Evolutionary conservation across 2,797 vertebrate genomes (phyloP).

Genomic region (Eospalax fontanierii): DNA sequence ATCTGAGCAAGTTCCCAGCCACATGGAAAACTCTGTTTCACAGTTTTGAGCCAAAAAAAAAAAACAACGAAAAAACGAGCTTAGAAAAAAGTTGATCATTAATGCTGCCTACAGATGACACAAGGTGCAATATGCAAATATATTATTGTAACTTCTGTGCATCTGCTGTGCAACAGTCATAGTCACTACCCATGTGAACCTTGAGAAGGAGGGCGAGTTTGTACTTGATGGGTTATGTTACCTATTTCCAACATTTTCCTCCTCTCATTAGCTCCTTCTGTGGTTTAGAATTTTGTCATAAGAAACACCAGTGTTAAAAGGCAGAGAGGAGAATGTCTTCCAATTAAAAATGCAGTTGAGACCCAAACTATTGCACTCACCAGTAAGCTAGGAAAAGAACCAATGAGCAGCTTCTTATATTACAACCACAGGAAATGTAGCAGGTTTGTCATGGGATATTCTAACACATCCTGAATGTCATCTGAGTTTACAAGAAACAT

Average conservation of each 20-base stretch:
- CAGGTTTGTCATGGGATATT: background rate
- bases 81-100: background rate
- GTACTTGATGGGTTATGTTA: background rate
- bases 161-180: background rate
- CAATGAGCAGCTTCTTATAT: background rate
- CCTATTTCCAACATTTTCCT: background rate
- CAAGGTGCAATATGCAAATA: background rate
- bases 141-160: background rate
- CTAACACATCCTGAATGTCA: background rate
- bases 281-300: slow-evolving; percentile 17
- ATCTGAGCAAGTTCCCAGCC: no score
- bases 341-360: slow-evolving; percentile 43
- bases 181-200: background rate
- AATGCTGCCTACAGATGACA: background rate
- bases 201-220: background rate
- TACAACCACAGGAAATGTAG: slow-evolving; percentile 29
- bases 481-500: slow-evolving; percentile 39
- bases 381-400: slow-evolving; percentile 37
- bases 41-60: background rate
- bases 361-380: slow-evolving; percentile 30
- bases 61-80: no score
- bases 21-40: no score
- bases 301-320: slow-evolving; percentile 23
- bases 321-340: background rate
- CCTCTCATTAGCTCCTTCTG: background rate